These are phyloP conservation scores for Apistogramma diplotaenia DNA, from an alignment of 2,113 vertebrate species.

Conservation along the genomic window DNA sequence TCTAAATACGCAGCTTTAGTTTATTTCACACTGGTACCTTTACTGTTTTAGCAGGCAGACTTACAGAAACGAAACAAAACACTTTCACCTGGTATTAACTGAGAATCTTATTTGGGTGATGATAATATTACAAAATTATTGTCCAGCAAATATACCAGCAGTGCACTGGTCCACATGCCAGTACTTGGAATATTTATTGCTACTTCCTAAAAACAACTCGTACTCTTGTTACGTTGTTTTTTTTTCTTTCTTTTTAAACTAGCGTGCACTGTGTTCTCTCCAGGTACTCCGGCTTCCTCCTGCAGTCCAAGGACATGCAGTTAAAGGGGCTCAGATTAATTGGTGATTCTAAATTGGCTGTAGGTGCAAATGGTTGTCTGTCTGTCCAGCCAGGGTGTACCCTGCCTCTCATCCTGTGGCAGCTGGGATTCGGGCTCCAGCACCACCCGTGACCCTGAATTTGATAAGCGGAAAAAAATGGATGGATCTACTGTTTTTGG, in stretches of 20 bases:
- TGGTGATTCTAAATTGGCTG: too few species aligned
- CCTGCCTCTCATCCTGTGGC: too few species aligned
- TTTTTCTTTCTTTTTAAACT: neutral
- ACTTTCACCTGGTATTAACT: conserved; percentile 4
- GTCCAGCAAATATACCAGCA: neutral
- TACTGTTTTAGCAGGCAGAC: neutral
- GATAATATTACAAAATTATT: neutral
- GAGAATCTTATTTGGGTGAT: neutral
- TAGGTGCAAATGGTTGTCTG: too few species aligned
- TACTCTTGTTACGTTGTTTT: neutral
- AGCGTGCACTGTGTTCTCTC: neutral
- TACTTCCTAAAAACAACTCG: neutral
- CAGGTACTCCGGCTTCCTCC: too few species aligned
- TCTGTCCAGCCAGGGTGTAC: too few species aligned
- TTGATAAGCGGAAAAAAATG: too few species aligned
- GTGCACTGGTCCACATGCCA: neutral
- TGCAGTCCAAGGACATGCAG: too few species aligned
- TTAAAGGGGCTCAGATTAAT: too few species aligned
- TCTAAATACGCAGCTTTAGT: conserved; percentile 48
- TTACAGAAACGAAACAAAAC: neutral
- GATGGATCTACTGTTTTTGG: neutral
- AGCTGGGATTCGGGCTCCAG: too few species aligned
- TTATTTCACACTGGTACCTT: conserved; percentile 41
- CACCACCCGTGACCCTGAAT: too few species aligned
- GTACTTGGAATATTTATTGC: neutral